Evolutionary conservation across 2,888 invertebrate genomes (phyloP).

Genomic region (Neoaliturus tenellus): DNA sequence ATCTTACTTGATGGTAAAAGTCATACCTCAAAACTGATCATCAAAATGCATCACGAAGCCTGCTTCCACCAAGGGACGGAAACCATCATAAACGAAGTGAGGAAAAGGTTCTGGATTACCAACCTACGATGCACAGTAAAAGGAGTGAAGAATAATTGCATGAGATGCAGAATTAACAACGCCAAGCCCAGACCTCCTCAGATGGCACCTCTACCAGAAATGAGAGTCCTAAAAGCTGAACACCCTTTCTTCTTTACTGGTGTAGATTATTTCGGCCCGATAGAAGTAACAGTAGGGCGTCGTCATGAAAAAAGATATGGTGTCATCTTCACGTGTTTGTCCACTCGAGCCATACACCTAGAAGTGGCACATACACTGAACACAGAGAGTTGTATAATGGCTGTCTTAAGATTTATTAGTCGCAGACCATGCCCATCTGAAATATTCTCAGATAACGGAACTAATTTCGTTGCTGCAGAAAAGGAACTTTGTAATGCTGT

Average conservation of each 20-base stretch:
- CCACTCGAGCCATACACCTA: not conserved
- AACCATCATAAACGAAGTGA: not conserved
- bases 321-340: constrained; percentile 10
- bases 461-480: constrained; percentile 3
- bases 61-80: constrained; percentile 16
- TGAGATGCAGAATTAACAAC: constrained; percentile 1
- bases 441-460: constrained; percentile 8
- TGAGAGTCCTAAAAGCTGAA: not conserved
- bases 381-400: constrained; percentile 18
- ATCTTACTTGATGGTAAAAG: not conserved
- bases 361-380: constrained; percentile 18
- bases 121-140: not conserved
- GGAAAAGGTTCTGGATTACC: not conserved
- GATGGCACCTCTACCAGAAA: constrained; percentile 1
- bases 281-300: not conserved
- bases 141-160: not conserved
- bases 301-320: constrained; percentile 28
- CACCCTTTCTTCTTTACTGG: constrained; percentile 18
- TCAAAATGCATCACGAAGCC: not conserved
- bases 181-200: constrained; percentile 13
- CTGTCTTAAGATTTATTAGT: constrained; percentile 4
- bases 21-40: not conserved
- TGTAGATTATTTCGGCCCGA: constrained; percentile 25
- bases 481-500: not conserved
- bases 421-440: constrained; percentile 28